Evolutionary conservation across 2,113 vertebrate genomes (phyloP).

Genomic region (Cheilinus undulatus): DNA sequence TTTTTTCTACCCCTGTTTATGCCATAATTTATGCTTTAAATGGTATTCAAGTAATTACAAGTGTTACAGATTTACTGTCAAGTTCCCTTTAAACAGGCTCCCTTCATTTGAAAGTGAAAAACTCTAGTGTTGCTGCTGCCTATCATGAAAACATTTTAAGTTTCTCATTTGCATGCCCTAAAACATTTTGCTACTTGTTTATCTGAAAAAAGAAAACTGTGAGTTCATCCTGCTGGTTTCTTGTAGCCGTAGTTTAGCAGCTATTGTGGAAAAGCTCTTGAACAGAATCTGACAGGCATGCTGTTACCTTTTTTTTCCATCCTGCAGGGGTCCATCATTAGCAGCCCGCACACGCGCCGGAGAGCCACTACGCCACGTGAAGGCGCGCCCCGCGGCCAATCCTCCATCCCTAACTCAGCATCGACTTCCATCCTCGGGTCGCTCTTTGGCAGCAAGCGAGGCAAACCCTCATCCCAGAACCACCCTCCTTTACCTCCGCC

Average conservation of each 20-base stretch:
- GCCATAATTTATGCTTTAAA: slow-evolving; percentile 26
- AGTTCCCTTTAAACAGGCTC: slow-evolving; percentile 33
- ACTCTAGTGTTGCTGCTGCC: slow-evolving; percentile 65
- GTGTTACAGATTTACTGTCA: slow-evolving; percentile 49
- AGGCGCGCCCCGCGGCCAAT: slow-evolving; percentile 88
- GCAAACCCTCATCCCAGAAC: slow-evolving; percentile 87
- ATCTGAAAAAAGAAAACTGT: slow-evolving; percentile 56
- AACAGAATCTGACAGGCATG: slow-evolving; percentile 47
- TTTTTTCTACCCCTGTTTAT: slow-evolving; percentile 32
- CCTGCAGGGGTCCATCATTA: slow-evolving; percentile 99
- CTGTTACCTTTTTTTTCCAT: slow-evolving; percentile 60
- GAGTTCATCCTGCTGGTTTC: slow-evolving; percentile 46
- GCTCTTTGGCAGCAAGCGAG: slow-evolving; percentile 92
- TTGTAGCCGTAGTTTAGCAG: slow-evolving; percentile 24
- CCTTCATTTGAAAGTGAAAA: slow-evolving; percentile 50
- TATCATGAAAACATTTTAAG: slow-evolving; percentile 73
- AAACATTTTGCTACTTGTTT: slow-evolving; percentile 81
- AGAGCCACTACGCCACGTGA: slow-evolving; percentile 92
- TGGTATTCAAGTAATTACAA: slow-evolving; percentile 19
- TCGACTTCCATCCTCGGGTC: slow-evolving; percentile 92
- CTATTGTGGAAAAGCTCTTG: slow-evolving; percentile 23
- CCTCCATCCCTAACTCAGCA: slow-evolving; percentile 85
- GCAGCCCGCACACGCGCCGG: slow-evolving; percentile 93
- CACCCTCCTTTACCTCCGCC: slow-evolving; percentile 79
- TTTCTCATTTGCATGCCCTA: slow-evolving; percentile 80